Percentiles rank a stretch among this genome's conserved stretches.
phyloP scores from a whole-genome alignment of 2,113 vertebrate species.

The Electrona antarctica region DNA sequence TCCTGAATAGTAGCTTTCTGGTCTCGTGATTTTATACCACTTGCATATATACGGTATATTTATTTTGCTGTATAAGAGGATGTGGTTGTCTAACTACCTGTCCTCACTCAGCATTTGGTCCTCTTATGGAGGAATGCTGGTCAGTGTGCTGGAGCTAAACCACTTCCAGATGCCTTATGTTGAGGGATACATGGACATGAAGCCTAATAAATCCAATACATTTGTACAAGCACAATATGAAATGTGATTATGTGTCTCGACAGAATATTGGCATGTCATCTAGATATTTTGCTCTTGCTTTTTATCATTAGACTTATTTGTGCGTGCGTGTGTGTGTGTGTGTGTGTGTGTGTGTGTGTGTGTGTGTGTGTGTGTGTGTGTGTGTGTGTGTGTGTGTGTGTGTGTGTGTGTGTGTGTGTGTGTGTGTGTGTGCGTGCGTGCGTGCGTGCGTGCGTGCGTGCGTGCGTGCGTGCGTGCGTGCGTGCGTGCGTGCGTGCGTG shows the following conservation, averaged over 20 bases:
- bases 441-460: background rate
- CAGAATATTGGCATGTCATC: no score
- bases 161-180: conserved; percentile 60
- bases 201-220: background rate
- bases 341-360: background rate
- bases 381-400: background rate
- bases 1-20: conserved; percentile 15
- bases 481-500: background rate
- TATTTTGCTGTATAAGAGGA: conserved; percentile 30
- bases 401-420: background rate
- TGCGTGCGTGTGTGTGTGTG: background rate
- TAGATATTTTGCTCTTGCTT: background rate
- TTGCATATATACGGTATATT: conserved; percentile 12
- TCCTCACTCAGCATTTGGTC: conserved; percentile 20
- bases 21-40: conserved; percentile 22
- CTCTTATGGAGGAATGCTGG: conserved; percentile 20
- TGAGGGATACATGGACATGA: conserved; percentile 32
- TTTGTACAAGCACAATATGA: no score
- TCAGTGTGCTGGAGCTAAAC: conserved; percentile 28
- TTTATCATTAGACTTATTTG: background rate
- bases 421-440: background rate
- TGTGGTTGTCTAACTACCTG: conserved; percentile 61
- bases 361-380: background rate
- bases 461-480: no score
- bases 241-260: no score